Percentiles rank a stretch among this genome's conserved stretches.
Conservation (phyloP, 2,888 invertebrate genomes). For the Macrophya alboannulata region DNA sequence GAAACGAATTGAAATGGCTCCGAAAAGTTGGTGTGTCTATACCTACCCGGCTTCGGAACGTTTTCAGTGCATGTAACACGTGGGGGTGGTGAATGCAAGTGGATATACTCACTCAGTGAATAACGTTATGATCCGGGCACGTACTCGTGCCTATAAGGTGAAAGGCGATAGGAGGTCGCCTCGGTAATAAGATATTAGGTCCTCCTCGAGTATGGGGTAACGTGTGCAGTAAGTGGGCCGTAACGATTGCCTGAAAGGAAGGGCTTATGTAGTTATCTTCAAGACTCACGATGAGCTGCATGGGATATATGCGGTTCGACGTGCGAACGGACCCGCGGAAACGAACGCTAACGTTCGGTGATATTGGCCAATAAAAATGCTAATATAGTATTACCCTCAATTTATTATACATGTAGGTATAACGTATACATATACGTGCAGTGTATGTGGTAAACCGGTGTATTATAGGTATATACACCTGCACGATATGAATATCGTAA, state of each 20-base stretch:
- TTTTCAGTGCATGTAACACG: not conserved
- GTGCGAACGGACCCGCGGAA: not conserved
- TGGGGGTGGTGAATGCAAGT: not conserved
- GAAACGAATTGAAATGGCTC: not conserved
- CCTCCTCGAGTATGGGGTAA: not conserved
- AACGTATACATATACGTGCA: not conserved
- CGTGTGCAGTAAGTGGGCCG: conserved; percentile 7
- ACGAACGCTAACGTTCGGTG: conserved; percentile 7
- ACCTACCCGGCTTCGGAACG: not conserved
- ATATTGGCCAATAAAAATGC: conserved; percentile 51
- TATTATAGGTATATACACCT: not conserved
- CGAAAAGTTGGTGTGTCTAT: not conserved
- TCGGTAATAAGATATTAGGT: conserved; percentile 10
- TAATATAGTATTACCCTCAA: conserved; percentile 18
- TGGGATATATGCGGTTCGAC: conserved; percentile 25
- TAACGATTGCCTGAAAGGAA: conserved; percentile 9
- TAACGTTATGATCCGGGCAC: conserved; percentile 11
- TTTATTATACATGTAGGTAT: not conserved
- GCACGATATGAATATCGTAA: not conserved
- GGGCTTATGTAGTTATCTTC: conserved; percentile 14
- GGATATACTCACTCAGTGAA: not conserved
- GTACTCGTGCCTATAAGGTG: not conserved
- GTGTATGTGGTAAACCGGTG: no score
- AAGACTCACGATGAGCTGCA: not conserved
- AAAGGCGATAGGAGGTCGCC: not conserved